Conservation (phyloP, 2,888 invertebrate genomes). For the Calliscelio sp. region DNA sequence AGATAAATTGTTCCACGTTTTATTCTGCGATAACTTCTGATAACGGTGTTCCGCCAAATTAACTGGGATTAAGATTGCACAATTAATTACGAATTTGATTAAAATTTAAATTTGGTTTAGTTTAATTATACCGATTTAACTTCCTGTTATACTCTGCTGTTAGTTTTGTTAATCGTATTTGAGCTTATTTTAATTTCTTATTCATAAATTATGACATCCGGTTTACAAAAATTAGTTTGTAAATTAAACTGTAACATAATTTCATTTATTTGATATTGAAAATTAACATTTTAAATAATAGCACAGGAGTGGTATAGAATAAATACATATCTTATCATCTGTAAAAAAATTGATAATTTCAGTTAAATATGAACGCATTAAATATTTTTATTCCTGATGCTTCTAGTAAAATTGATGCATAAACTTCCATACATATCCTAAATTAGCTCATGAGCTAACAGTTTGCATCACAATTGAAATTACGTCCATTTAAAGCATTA, state of each 20-base stretch:
- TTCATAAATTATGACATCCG: background rate
- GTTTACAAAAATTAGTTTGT: too few species aligned
- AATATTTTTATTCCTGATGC: too few species aligned
- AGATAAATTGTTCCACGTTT: background rate
- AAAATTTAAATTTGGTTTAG: background rate
- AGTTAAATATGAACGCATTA: too few species aligned
- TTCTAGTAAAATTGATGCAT: too few species aligned
- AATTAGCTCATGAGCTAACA: too few species aligned
- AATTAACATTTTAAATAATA: too few species aligned
- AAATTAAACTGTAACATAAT: too few species aligned
- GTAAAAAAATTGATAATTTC: too few species aligned
- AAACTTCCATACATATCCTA: too few species aligned
- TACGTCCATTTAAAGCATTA: background rate
- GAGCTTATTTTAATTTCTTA: background rate
- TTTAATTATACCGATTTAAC: background rate
- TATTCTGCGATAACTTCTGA: background rate
- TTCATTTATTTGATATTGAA: too few species aligned
- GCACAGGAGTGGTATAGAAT: too few species aligned
- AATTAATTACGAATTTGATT: background rate
- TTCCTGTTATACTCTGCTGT: background rate
- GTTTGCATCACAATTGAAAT: background rate
- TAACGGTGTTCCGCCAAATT: background rate
- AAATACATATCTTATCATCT: too few species aligned
- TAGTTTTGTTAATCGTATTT: background rate
- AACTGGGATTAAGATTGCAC: background rate